These are phyloP conservation scores for Ochropleura plecta DNA, from an alignment of 2,888 invertebrate genomes.

Conservation along the genomic window DNA sequence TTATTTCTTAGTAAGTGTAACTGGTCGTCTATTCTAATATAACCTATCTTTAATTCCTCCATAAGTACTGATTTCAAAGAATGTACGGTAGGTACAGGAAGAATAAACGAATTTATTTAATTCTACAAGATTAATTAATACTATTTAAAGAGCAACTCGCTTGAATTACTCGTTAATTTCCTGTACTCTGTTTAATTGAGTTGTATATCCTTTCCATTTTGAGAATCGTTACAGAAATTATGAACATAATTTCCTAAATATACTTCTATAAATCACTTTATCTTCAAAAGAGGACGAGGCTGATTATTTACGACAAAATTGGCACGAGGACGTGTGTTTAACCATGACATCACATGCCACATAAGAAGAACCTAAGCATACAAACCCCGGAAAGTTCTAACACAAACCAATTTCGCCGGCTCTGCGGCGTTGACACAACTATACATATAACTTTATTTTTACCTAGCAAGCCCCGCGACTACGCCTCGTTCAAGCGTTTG, in stretches of 20 bases:
- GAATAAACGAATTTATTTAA: not conserved
- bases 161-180: conserved; percentile 19
- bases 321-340: conserved; percentile 16
- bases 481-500: not conserved
- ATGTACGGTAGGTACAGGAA: not conserved
- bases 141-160: not conserved
- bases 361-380: conserved; percentile 47
- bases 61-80: not conserved
- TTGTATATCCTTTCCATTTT: conserved; percentile 3
- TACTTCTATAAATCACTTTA: not conserved
- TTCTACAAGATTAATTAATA: not conserved
- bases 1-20: not conserved
- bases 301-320: conserved; percentile 31
- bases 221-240: not conserved
- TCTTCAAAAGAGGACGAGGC: not conserved
- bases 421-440: conserved; percentile 32
- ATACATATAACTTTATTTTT: conserved; percentile 14
- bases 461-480: conserved; percentile 4
- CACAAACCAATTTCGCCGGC: conserved; percentile 60
- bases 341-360: conserved; percentile 18
- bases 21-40: not conserved
- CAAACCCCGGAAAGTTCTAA: conserved; percentile 63
- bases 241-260: not conserved
- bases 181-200: not conserved
- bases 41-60: not conserved